Evolutionary conservation across 2,113 vertebrate genomes (phyloP).

Genomic region (Hyaena hyaena): DNA sequence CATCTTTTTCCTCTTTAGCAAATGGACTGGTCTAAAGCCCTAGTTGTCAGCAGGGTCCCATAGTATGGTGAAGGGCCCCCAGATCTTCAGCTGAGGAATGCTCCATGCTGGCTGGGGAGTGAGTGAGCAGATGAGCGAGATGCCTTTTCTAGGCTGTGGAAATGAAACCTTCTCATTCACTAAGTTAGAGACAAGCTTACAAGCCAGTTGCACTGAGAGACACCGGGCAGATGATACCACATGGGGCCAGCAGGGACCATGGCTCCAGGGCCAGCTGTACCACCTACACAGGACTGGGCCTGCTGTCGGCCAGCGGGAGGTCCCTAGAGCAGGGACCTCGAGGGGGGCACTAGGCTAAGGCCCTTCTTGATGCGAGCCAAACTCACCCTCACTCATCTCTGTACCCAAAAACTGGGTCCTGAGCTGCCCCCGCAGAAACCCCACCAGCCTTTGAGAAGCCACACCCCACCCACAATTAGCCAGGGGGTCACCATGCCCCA

Average conservation of each 20-base stretch:
- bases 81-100: background rate
- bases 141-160: too few species aligned
- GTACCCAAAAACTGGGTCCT: background rate
- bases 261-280: accelerated
- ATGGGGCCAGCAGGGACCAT: background rate
- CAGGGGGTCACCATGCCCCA: background rate
- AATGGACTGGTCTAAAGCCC: background rate
- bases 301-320: background rate
- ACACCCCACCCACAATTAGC: background rate
- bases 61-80: accelerated
- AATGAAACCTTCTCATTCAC: background rate
- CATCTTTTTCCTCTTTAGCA: background rate
- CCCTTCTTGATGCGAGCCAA: background rate
- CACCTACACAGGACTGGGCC: background rate
- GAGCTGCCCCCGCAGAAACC: background rate
- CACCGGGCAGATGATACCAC: background rate
- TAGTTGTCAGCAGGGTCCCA: background rate
- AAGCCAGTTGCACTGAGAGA: background rate
- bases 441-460: background rate
- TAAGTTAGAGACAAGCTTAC: background rate
- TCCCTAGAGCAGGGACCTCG: background rate
- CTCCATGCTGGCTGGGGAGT: background rate
- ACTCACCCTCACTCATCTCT: background rate
- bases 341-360: background rate
- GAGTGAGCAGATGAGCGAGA: background rate